These are phyloP conservation scores for Acanthococcus lagerstroemiae DNA, from an alignment of 2,888 invertebrate species.

Conservation along the genomic window DNA sequence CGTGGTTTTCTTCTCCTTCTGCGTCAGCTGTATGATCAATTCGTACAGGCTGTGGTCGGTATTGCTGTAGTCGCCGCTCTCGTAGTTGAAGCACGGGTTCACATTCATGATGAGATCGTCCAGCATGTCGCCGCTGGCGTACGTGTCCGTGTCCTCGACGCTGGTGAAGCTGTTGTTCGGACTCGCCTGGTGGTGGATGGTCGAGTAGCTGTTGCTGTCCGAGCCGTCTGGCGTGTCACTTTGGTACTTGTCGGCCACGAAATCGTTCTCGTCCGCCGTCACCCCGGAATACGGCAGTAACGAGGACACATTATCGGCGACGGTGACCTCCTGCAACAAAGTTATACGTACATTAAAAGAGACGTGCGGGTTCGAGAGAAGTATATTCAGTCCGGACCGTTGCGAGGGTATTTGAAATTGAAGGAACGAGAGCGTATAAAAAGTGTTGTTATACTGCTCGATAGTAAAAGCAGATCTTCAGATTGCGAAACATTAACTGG, in stretches of 20 bases:
- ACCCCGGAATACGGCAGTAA: conserved; percentile 10
- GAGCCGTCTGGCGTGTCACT: conserved; percentile 25
- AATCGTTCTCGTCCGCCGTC: conserved; percentile 16
- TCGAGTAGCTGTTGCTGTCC: conserved; percentile 16
- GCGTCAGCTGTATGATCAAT: conserved; percentile 16
- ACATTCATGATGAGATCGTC: conserved; percentile 24
- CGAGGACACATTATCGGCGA: conserved; percentile 6
- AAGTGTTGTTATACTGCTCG: too few species aligned
- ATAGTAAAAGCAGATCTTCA: too few species aligned
- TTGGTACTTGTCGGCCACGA: conserved; percentile 15
- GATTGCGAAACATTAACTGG: too few species aligned
- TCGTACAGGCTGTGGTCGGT: conserved; percentile 19
- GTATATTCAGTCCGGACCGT: too few species aligned
- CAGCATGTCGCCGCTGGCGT: conserved; percentile 10
- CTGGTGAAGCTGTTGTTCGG: conserved; percentile 18
- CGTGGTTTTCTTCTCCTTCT: conserved; percentile 19
- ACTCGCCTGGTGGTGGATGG: conserved; percentile 23
- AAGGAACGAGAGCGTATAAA: too few species aligned
- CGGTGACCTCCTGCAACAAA: conserved; percentile 5
- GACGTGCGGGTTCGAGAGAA: too few species aligned
- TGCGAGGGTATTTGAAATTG: too few species aligned
- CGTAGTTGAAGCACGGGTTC: conserved; percentile 19
- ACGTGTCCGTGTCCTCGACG: conserved; percentile 6
- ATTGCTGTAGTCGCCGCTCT: conserved; percentile 17
- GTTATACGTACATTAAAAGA: too few species aligned